Conservation (phyloP, 2,797 vertebrate species). For the Pipistrellus nathusii region DNA sequence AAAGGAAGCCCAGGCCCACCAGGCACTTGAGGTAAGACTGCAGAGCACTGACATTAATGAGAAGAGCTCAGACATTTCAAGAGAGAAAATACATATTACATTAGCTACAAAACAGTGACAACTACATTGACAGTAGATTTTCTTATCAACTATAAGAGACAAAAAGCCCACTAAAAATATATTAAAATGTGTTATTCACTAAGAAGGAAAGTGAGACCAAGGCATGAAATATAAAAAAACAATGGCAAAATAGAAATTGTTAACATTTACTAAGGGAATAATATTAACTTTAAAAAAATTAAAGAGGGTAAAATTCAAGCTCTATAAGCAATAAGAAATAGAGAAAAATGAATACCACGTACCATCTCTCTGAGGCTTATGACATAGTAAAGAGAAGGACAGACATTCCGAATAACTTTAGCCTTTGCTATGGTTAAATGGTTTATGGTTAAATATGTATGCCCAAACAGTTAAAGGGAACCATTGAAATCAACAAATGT, state of each 20-base stretch:
- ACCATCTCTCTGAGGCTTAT: background rate
- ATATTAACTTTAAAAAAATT: background rate
- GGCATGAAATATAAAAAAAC: background rate
- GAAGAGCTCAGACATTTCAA: background rate
- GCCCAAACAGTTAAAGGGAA: conserved; percentile 1
- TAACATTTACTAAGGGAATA: background rate
- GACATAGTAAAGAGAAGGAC: background rate
- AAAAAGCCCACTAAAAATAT: background rate
- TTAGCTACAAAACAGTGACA: background rate
- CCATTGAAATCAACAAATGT: background rate
- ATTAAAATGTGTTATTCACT: background rate
- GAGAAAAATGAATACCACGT: background rate
- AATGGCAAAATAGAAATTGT: background rate
- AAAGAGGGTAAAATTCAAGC: background rate
- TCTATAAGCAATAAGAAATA: background rate
- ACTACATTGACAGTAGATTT: background rate
- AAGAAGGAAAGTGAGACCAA: background rate
- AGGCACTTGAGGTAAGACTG: background rate
- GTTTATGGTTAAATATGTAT: background rate
- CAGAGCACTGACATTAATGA: background rate
- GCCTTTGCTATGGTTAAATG: background rate
- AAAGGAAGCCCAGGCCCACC: background rate
- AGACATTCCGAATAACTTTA: conserved; percentile 26
- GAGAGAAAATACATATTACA: background rate
- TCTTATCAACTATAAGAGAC: background rate